phyloP scores from a whole-genome alignment of 1,140 invertebrate species.

The Druon quercuslanigerum region DNA sequence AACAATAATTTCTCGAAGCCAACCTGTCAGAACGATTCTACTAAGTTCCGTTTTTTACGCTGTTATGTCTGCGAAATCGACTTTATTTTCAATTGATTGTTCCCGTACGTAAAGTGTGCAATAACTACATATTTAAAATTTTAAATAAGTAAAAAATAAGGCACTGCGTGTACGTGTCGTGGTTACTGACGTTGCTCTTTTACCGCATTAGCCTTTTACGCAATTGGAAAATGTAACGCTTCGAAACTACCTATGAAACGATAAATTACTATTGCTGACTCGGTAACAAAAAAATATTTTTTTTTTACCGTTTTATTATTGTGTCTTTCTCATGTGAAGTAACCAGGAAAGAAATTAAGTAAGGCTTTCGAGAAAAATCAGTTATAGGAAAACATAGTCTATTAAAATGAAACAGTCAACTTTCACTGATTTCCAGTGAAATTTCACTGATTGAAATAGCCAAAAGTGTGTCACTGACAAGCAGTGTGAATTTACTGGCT shows the following conservation, averaged over 20 bases:
- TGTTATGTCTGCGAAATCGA: background rate
- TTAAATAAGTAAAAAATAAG: background rate
- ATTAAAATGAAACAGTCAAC: too few relatives aligned
- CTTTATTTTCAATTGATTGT: slow-evolving; percentile 9
- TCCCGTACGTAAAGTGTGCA: background rate
- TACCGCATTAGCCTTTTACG: slow-evolving; percentile 19
- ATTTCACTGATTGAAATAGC: too few relatives aligned
- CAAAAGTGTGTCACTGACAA: too few relatives aligned
- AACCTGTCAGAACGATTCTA: background rate
- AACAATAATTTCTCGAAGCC: background rate
- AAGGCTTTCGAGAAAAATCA: background rate
- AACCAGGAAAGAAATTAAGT: slow-evolving; percentile 5
- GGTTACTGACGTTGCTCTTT: slow-evolving; percentile 3
- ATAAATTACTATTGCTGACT: slow-evolving; percentile 22
- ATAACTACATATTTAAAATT: slow-evolving; percentile 9
- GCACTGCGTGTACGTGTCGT: background rate
- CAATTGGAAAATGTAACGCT: slow-evolving; percentile 8
- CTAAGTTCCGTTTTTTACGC: background rate
- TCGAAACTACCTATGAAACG: background rate
- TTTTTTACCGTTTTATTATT: too few relatives aligned
- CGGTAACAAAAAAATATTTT: slow-evolving; percentile 2
- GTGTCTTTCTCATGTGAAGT: background rate
- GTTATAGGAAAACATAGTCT: background rate
- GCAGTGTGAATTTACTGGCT: too few relatives aligned
- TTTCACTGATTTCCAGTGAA: too few relatives aligned